phyloP scores from a whole-genome alignment of 2,113 vertebrate species.

The Piaya cayana region DNA sequence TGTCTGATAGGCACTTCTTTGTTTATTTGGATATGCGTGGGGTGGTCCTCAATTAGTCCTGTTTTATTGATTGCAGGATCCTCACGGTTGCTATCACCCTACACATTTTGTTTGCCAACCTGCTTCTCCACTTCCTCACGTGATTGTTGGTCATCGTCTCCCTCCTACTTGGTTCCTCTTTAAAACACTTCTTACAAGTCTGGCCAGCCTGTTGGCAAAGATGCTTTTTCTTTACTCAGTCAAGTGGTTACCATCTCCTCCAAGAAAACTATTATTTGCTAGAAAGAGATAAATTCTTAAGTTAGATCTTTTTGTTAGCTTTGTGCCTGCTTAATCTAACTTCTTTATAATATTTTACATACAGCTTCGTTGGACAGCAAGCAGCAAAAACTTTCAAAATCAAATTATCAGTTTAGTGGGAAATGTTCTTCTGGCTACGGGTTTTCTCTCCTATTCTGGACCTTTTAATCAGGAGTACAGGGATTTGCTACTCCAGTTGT shows the following conservation, averaged over 20 bases:
- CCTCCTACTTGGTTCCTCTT: background rate
- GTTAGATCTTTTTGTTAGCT: background rate
- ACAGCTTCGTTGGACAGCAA: slow-evolving; percentile 84
- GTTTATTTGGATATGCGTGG: background rate
- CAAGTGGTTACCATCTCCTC: background rate
- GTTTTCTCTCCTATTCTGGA: slow-evolving; percentile 86
- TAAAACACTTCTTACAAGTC: background rate
- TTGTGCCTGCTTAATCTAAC: background rate
- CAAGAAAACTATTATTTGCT: background rate
- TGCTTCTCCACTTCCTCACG: accelerated
- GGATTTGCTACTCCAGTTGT: slow-evolving; percentile 76
- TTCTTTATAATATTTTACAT: background rate
- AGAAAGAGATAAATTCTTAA: background rate
- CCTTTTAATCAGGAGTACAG: slow-evolving; percentile 89
- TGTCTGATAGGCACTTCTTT: background rate
- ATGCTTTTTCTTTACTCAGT: background rate
- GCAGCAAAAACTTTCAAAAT: slow-evolving; percentile 80
- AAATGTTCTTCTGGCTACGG: slow-evolving; percentile 82
- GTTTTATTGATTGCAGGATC: background rate
- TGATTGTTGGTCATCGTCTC: background rate
- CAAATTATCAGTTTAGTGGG: slow-evolving; percentile 82
- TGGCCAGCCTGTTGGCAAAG: background rate
- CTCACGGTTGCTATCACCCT: background rate
- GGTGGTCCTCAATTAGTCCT: background rate
- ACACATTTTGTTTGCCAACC: background rate